Conservation (phyloP, 1,140 invertebrate species). For the Pseudomyrmex sp. region DNA sequence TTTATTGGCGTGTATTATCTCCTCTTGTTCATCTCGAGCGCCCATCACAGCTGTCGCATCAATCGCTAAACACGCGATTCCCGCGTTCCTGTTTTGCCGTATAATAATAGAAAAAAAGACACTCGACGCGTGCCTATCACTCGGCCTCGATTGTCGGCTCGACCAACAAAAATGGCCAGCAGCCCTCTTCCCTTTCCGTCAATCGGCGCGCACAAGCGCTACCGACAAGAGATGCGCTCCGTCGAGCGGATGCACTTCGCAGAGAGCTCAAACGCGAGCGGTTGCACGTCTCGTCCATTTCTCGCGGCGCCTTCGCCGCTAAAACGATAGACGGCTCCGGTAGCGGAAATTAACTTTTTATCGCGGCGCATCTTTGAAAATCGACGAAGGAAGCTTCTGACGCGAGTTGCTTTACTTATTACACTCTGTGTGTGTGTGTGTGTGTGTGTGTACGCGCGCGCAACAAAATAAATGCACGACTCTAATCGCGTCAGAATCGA, state of each 20-base stretch:
- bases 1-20: slow-evolving; percentile 51
- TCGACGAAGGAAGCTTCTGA: background rate
- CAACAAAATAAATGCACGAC: background rate
- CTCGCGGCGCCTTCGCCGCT: background rate
- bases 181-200: background rate
- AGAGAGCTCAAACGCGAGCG: no score
- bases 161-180: slow-evolving; percentile 23
- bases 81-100: slow-evolving; percentile 25
- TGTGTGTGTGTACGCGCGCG: no score
- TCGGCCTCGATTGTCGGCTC: background rate
- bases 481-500: background rate
- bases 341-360: slow-evolving; percentile 34
- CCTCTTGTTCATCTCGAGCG: slow-evolving; percentile 53
- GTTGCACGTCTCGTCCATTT: slow-evolving; percentile 23
- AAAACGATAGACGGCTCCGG: slow-evolving; percentile 12
- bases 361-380: slow-evolving; percentile 6
- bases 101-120: slow-evolving; percentile 38
- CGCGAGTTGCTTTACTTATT: background rate
- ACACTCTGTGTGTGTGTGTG: no score
- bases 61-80: slow-evolving; percentile 45
- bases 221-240: slow-evolving; percentile 6
- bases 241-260: background rate
- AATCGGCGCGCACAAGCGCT: slow-evolving; percentile 17
- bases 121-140: slow-evolving; percentile 22
- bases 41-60: slow-evolving; percentile 53